phyloP scores from a whole-genome alignment of 2,888 invertebrate genomes.

The Strigamia crassipes region DNA sequence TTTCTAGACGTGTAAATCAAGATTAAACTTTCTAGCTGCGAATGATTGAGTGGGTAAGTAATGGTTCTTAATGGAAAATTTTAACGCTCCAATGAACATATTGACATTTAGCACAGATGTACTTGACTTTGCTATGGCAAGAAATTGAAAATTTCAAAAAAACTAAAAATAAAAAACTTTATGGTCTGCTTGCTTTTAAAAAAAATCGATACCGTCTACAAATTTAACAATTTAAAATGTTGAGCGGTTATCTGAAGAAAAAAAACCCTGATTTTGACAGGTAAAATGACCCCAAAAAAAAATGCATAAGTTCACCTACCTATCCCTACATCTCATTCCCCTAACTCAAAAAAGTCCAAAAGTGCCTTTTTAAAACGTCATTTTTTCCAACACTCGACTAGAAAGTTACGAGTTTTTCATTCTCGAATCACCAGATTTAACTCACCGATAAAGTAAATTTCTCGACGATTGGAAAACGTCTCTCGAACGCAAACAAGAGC shows the following conservation, averaged over 20 bases:
- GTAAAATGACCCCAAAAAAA: background rate
- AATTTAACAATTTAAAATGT: no score
- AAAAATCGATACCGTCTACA: no score
- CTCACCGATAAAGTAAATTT: conserved; percentile 60
- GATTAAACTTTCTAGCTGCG: background rate
- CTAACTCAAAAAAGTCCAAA: background rate
- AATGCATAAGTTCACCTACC: no score
- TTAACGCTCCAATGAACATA: background rate
- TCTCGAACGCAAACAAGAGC: conserved; percentile 66
- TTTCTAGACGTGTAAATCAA: background rate
- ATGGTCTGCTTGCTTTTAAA: background rate
- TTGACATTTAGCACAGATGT: background rate
- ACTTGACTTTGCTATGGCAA: background rate
- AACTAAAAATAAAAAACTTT: background rate
- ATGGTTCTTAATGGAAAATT: conserved; percentile 8
- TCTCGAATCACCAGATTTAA: no score
- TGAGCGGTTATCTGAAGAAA: background rate
- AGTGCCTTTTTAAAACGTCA: background rate
- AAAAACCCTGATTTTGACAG: background rate
- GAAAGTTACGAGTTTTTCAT: no score
- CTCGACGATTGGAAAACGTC: conserved; percentile 64
- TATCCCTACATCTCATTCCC: background rate
- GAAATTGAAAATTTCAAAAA: background rate
- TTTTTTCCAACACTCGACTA: no score
- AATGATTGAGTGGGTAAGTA: background rate